These are phyloP conservation scores for Paguma larvata DNA, from an alignment of 2,797 vertebrate genomes.

Conservation along the genomic window DNA sequence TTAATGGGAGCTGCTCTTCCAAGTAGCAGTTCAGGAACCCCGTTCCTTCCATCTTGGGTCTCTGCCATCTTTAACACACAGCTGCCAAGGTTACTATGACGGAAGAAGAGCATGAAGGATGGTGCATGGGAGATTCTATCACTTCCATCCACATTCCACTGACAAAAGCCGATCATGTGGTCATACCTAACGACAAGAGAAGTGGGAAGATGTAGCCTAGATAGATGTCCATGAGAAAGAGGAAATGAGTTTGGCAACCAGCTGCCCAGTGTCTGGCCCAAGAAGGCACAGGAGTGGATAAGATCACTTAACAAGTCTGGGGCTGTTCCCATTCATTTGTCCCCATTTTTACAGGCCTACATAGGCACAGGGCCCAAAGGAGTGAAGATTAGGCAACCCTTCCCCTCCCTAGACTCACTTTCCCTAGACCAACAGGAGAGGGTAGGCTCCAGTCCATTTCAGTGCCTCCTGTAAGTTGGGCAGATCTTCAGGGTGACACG, in stretches of 20 bases:
- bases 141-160: background rate
- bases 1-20: background rate
- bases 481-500: background rate
- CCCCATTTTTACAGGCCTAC: background rate
- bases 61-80: background rate
- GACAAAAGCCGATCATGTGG: background rate
- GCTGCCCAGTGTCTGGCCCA: background rate
- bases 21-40: background rate
- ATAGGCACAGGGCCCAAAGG: background rate
- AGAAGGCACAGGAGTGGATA: background rate
- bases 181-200: background rate
- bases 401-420: background rate
- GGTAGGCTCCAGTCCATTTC: background rate
- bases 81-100: background rate
- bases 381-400: background rate
- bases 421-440: background rate
- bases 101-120: background rate
- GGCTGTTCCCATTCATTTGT: background rate
- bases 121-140: background rate
- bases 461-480: background rate
- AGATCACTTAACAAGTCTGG: slow-evolving; percentile 8
- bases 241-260: slow-evolving; percentile 12
- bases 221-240: background rate
- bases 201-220: background rate
- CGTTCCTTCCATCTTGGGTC: background rate